Base-by-base conservation (phyloP, 2,113 vertebrate species). In the Aramus guarauna region DNA sequence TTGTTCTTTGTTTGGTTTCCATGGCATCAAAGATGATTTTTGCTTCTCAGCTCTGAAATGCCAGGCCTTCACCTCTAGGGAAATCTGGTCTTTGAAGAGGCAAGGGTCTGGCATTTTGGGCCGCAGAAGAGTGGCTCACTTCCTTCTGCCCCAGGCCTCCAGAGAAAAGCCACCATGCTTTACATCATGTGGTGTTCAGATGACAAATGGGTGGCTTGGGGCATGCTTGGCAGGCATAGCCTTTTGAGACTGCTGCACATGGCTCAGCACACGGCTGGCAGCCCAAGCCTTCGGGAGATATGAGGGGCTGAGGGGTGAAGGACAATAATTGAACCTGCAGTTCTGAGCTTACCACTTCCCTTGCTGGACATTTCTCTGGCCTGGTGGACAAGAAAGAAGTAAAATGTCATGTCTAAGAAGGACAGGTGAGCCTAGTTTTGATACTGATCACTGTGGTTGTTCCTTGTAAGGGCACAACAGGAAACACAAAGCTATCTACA, bases 1-100 rank as follows among this genome's bases (percentile, higher is more conserved):
- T 20, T 66, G 58, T 63, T 93, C 75, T 93, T 95, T 68, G 23
- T 66, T 85, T 88, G 63, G 92, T 95, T 95, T 93, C 92, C 90
- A 92, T 34, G 75, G 80, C 85, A 85, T 79, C 88, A 58, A 92
- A 92, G 78, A 69, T 6, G 56, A 67, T 71, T 92, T 73, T 90
- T 92, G 37, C 63, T 92, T 77, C 67, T 53, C 71, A 50, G 67
- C 27, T 87, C 58, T 66, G 58, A 88, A 92, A 85, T 2, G 5
- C 34, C 66, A 81, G 43, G 58, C 62, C 73, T 91, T 8, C 3
- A 2, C 36, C 58, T 75, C 80, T 34, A 56, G 13, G 21, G 43
- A 94, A 78, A 72, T n/a, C 16, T 69, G 21, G 52, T 34, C 71
- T 91, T 87, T 4, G 0, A 79, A 68, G 24, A 67, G 36, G 47